Percentiles rank a stretch among this genome's conserved stretches.
These are phyloP conservation scores for Girardinichthys multiradiatus DNA, from an alignment of 2,113 vertebrate genomes.

Conservation along the genomic window DNA sequence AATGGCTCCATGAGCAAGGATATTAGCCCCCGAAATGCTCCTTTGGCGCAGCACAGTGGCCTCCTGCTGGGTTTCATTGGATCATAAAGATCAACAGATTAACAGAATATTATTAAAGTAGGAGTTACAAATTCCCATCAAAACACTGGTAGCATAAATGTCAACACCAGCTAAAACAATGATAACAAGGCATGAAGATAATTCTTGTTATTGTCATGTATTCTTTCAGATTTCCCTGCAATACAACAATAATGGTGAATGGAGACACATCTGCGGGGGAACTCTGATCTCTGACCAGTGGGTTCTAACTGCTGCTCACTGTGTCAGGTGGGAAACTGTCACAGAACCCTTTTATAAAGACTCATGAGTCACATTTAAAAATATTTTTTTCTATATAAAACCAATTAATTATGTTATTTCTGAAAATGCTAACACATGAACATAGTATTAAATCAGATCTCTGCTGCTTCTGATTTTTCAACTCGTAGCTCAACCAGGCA, in stretches of 20 bases:
- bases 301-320: constrained; percentile 91
- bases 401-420: not conserved
- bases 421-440: not conserved
- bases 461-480: not conserved
- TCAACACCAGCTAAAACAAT: not conserved
- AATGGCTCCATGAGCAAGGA: too few relatives aligned
- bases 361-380: not conserved
- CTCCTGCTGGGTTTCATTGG: too few relatives aligned
- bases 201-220: not conserved
- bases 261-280: constrained; percentile 88
- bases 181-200: not conserved
- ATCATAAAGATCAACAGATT: too few relatives aligned
- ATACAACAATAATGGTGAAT: constrained; percentile 68
- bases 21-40: too few relatives aligned
- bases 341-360: not conserved
- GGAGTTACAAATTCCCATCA: not conserved
- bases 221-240: constrained; percentile 87
- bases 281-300: constrained; percentile 83
- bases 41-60: too few relatives aligned
- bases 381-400: not conserved
- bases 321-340: constrained; percentile 82
- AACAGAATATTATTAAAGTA: too few relatives aligned
- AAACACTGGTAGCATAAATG: too few relatives aligned
- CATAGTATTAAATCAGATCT: not conserved
- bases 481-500: constrained; percentile 52